phyloP scores from a whole-genome alignment of 2,888 invertebrate species.

The Melieria crassipennis region DNA sequence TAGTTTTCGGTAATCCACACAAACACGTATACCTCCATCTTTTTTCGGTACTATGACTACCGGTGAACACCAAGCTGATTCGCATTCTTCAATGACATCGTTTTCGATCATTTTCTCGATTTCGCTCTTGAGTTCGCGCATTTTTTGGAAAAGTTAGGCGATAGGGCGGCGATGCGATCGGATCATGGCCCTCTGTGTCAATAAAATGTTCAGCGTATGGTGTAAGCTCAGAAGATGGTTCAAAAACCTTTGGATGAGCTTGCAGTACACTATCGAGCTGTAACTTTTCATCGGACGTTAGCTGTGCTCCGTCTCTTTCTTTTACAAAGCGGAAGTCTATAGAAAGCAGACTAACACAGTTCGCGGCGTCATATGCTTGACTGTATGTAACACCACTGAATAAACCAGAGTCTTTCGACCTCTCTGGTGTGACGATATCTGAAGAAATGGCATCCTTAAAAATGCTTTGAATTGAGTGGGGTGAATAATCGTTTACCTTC shows the following conservation, averaged over 20 bases:
- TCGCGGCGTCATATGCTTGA: too few species aligned
- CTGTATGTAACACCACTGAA: not conserved
- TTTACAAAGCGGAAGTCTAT: not conserved
- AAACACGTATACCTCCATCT: conserved; percentile 18
- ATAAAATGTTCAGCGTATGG: conserved; percentile 45
- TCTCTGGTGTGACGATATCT: conserved; percentile 21
- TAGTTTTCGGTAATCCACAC: conserved; percentile 11
- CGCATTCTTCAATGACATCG: conserved; percentile 58
- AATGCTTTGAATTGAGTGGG: conserved; percentile 8
- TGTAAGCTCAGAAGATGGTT: conserved; percentile 6
- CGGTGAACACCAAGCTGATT: conserved; percentile 54
- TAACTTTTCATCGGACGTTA: conserved; percentile 5
- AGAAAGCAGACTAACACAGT: not conserved
- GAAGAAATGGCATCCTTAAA: conserved; percentile 25
- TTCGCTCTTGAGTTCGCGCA: conserved; percentile 40
- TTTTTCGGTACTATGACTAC: conserved; percentile 23
- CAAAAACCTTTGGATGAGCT: conserved; percentile 11
- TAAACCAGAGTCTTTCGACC: not conserved
- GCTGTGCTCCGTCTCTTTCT: conserved; percentile 14
- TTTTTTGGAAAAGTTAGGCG: conserved; percentile 46
- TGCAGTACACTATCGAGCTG: conserved; percentile 19
- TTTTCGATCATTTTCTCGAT: conserved; percentile 52
- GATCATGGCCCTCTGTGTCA: conserved; percentile 50
- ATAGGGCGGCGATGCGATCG: conserved; percentile 56
- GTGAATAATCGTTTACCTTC: conserved; percentile 7